Evolutionary conservation across 2,797 vertebrate genomes (phyloP).

Genomic region (Pogonophryne albipinna): DNA sequence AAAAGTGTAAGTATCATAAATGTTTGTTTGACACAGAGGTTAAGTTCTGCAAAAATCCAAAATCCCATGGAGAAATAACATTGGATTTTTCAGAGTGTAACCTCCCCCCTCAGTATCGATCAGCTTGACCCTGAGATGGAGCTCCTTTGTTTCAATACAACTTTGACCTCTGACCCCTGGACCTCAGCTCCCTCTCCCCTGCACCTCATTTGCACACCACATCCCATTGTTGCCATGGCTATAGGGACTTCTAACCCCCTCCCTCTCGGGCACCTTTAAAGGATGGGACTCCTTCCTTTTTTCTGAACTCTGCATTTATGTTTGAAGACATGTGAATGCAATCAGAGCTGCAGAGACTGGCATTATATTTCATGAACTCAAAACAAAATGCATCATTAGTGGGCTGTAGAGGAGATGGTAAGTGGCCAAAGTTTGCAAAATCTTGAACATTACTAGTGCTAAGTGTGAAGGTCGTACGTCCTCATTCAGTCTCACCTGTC

Average conservation of each 20-base stretch:
- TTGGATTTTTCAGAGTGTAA: no score
- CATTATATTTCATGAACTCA: no score
- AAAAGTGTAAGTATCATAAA: no score
- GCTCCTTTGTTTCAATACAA: slow-evolving; percentile 82
- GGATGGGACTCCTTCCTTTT: slow-evolving; percentile 72
- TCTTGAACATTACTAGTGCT: no score
- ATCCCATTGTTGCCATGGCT: slow-evolving; percentile 78
- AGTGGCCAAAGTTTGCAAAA: no score
- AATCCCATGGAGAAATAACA: no score
- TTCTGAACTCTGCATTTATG: slow-evolving; percentile 34
- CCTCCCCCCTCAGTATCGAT: slow-evolving; percentile 72
- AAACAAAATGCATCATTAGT: no score
- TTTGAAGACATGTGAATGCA: slow-evolving; percentile 54
- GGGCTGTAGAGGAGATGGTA: background rate
- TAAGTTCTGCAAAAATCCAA: no score
- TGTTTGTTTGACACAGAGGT: no score
- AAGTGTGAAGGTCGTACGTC: background rate
- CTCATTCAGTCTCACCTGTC: slow-evolving; percentile 84
- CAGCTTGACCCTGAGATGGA: slow-evolving; percentile 57
- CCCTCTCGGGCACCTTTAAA: slow-evolving; percentile 80
- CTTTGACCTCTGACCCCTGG: slow-evolving; percentile 78
- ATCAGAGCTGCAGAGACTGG: slow-evolving; percentile 33
- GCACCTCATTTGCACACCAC: slow-evolving; percentile 72
- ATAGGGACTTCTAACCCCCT: slow-evolving; percentile 83
- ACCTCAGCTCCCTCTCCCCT: slow-evolving; percentile 64